Conservation (phyloP, 2,113 vertebrate genomes). For the Salminus brasiliensis region DNA sequence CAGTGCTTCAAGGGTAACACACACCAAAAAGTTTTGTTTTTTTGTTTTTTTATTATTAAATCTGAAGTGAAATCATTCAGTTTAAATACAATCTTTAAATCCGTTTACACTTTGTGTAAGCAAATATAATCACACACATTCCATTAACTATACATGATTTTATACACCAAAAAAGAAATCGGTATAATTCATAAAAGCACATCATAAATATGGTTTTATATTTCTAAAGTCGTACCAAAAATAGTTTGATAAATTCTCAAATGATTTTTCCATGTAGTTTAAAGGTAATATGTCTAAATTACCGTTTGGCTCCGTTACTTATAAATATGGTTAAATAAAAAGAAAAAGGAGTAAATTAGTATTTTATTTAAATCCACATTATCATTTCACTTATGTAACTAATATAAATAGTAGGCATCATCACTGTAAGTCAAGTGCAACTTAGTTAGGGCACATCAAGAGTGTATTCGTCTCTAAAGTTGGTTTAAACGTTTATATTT, state of each 20-base stretch:
- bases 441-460: slow-evolving; percentile 1
- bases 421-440: neutral
- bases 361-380: neutral
- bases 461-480: neutral
- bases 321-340: too few species aligned
- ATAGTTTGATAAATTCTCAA: too few species aligned
- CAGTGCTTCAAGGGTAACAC: neutral
- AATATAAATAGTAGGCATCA: slow-evolving; percentile 3
- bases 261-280: neutral
- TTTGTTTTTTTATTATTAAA: neutral
- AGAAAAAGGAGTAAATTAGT: neutral
- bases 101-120: neutral
- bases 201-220: slow-evolving; percentile 13
- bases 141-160: neutral
- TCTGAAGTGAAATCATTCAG: neutral
- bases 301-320: neutral
- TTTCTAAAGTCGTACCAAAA: too few species aligned
- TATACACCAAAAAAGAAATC: slow-evolving; percentile 9
- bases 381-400: neutral
- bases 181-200: neutral
- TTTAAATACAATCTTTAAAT: slow-evolving; percentile 17
- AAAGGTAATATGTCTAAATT: neutral
- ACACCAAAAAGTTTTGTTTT: neutral
- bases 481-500: neutral
- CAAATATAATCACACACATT: slow-evolving; percentile 5